phyloP scores from a whole-genome alignment of 30 jellyfish, hydroid and myxozoan genomes.

The Pseudorhiza aurosa region DNA sequence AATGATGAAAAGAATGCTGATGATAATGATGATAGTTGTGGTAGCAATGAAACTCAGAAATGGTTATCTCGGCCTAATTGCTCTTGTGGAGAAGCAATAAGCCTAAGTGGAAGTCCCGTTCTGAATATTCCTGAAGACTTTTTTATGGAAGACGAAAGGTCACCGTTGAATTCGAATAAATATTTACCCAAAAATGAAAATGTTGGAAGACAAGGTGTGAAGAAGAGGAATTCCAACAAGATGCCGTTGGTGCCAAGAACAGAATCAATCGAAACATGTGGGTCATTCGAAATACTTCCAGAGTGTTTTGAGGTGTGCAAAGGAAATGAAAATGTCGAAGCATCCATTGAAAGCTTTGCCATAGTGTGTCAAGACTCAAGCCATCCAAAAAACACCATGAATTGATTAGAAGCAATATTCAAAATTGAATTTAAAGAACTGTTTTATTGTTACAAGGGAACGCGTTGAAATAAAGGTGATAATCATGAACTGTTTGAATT shows the following conservation, averaged over 20 bases:
- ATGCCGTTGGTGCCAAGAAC: not conserved
- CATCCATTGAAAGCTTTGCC: conserved; percentile 49
- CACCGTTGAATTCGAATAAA: not conserved
- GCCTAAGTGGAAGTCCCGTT: conserved; percentile 42
- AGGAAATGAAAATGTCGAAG: not conserved
- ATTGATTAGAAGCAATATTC: too few species aligned
- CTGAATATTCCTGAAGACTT: conserved; percentile 47
- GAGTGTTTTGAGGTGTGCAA: not conserved
- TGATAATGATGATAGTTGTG: not conserved
- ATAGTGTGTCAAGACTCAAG: conserved; percentile 22
- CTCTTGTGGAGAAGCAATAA: not conserved
- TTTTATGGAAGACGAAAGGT: conserved; percentile 15
- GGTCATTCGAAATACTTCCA: conserved; percentile 51
- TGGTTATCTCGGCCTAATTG: not conserved
- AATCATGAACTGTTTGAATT: too few species aligned
- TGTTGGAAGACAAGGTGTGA: not conserved
- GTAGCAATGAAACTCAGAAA: too few species aligned
- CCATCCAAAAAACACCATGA: too few species aligned
- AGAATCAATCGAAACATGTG: conserved; percentile 33
- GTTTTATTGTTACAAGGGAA: too few species aligned
- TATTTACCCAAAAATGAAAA: not conserved
- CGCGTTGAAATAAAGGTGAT: too few species aligned
- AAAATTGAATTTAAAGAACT: too few species aligned
- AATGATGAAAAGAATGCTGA: not conserved
- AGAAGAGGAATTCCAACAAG: not conserved